phyloP scores from a whole-genome alignment of 2,888 invertebrate species.

The Nymphalis polychloros region DNA sequence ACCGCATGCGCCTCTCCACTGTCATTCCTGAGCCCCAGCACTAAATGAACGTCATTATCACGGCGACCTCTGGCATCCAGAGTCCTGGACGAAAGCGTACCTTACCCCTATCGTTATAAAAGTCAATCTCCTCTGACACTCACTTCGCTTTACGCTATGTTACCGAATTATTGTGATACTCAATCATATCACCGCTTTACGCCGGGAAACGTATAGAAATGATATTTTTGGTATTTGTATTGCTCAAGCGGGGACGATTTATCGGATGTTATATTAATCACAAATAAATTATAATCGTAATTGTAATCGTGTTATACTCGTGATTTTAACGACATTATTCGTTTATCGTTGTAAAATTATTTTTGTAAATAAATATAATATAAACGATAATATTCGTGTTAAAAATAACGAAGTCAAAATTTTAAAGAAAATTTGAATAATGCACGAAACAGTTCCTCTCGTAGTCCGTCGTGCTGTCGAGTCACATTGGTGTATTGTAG shows the following conservation, averaged over 20 bases:
- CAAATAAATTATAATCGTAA: conserved; percentile 51
- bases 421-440: conserved; percentile 65
- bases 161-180: conserved; percentile 63
- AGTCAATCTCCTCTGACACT: conserved; percentile 12
- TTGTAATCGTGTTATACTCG: conserved; percentile 47
- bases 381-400: conserved; percentile 47
- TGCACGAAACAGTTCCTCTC: conserved; percentile 81
- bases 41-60: conserved; percentile 32
- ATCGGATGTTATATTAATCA: conserved; percentile 56
- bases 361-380: conserved; percentile 58
- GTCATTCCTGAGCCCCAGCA: conserved; percentile 57
- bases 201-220: conserved; percentile 58
- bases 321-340: conserved; percentile 42
- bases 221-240: conserved; percentile 78
- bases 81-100: background rate
- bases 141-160: conserved; percentile 40
- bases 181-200: conserved; percentile 74
- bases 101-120: background rate
- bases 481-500: conserved; percentile 59
- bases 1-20: conserved; percentile 68
- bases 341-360: conserved; percentile 58
- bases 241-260: conserved; percentile 72
- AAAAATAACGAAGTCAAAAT: conserved; percentile 65
- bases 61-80: background rate
- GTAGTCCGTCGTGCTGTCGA: conserved; percentile 76